Percentiles rank a stretch among this genome's conserved stretches.
Evolutionary conservation across 1,140 invertebrate genomes (phyloP).

Genomic region (Cardiocondyla obscurior): DNA sequence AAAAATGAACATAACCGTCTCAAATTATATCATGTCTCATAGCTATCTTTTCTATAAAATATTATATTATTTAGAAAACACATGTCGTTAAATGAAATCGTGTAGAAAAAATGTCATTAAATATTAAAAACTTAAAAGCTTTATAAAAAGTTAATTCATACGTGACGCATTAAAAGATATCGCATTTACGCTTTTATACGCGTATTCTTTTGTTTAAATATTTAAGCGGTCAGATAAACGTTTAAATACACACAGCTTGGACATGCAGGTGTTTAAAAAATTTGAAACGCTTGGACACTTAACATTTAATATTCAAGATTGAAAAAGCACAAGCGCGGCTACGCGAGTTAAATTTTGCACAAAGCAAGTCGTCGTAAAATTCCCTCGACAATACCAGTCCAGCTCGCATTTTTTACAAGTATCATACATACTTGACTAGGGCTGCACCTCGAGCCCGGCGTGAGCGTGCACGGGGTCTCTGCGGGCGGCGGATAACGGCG

Average conservation of each 20-base stretch:
- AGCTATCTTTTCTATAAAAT: neutral
- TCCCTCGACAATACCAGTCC: slow-evolving; percentile 34
- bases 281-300: neutral
- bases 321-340: slow-evolving; percentile 14
- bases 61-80: neutral
- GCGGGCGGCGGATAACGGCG: slow-evolving; percentile 89
- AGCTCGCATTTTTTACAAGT: slow-evolving; percentile 4
- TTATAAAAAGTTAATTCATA: neutral
- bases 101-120: neutral
- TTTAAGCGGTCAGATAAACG: neutral
- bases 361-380: slow-evolving; percentile 21
- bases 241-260: neutral
- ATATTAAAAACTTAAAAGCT: neutral
- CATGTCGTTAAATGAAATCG: neutral
- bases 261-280: neutral
- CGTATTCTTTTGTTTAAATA: neutral
- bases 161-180: neutral
- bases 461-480: slow-evolving; percentile 93
- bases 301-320: slow-evolving; percentile 40
- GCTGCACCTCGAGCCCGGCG: slow-evolving; percentile 90
- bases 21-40: slow-evolving; percentile 21
- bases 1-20: slow-evolving; percentile 6
- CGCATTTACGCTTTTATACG: neutral
- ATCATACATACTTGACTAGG: slow-evolving; percentile 88
- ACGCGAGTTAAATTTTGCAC: slow-evolving; percentile 24